Evolutionary conservation across 2,113 vertebrate species (phyloP), one percentile per base, ranked within the genome.

Genomic region (Platichthys flesus): DNA sequence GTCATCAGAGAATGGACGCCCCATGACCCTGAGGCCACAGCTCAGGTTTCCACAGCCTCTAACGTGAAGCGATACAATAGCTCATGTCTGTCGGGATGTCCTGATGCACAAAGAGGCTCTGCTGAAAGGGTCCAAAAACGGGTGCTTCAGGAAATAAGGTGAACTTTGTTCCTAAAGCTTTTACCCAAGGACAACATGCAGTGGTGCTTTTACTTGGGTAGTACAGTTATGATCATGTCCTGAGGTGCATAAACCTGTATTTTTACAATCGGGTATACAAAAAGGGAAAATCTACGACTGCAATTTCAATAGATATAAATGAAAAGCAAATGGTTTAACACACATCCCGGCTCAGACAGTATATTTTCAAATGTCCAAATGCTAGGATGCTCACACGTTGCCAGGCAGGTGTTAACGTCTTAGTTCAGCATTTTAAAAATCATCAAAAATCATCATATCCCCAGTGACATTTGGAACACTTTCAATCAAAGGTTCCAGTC

Each of bases 1-100:
- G 82, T 88, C 83, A 89, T 71, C 81, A 86, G 79, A 77, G 76
- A 75, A 66, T 73, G 81, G 73, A 82, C 67, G 75, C 82, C 51
- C 75, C 28, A n/a, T 84, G 89, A 78, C 85, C 81, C 65, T 9
- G 24, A 51, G 83, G 83, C 67, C 81, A 74, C 79, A 81, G 86
- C 83, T 85, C 82, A 74, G 78, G 71, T 87, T 86, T 88, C 90
- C 26, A 73, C 63, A 52, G 69, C 47, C 66, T 86, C 63, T 73
- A 62, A 78, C 78, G 74, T 72, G 58, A 78, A 80, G 69, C 37
- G 67, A 79, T 57, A 63, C 73, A 68, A 78, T 74, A 85, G 65
- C 57, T 35, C 60, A 8, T 21, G 42, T 68, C 56, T 64, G 71
- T 66, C 14, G 68, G 63, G 63, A 75, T 37, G 65, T 13, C 23